Conservation (phyloP, 1,140 invertebrate genomes). For the Aphis craccivora region DNA sequence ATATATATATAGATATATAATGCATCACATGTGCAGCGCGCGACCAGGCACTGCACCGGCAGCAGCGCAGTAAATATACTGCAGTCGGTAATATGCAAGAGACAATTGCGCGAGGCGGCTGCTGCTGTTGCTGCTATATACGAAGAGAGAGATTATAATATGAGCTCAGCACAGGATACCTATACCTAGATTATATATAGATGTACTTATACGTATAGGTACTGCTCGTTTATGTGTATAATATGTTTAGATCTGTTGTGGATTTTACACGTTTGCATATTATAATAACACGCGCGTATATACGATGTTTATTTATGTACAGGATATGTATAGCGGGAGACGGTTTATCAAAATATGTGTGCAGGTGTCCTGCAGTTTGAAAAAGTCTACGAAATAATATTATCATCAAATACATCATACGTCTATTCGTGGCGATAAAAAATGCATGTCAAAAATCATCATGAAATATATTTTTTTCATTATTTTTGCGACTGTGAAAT, state of each 20-base stretch:
- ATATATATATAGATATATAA: background rate
- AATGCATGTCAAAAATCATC: too few relatives aligned
- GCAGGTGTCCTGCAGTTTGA: background rate
- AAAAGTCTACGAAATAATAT: background rate
- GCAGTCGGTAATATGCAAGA: slow-evolving; percentile 4
- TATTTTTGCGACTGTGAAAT: too few relatives aligned
- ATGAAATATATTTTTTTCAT: too few relatives aligned
- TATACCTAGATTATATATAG: background rate
- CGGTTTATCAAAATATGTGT: background rate
- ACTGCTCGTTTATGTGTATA: background rate
- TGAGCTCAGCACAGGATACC: background rate
- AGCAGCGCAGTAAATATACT: slow-evolving; percentile 19
- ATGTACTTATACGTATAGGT: background rate
- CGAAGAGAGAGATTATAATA: slow-evolving; percentile 8
- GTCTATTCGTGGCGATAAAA: too few relatives aligned
- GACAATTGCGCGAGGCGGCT: slow-evolving; percentile 1
- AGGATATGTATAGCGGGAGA: background rate
- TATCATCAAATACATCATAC: background rate
- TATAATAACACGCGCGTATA: background rate
- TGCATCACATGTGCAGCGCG: background rate
- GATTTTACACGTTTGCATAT: background rate
- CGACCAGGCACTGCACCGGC: background rate
- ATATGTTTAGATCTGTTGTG: background rate
- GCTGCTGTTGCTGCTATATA: too few relatives aligned
- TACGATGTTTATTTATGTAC: background rate